A percentile compares a stretch with the other conserved stretches of the same genome.
Evolutionary conservation across 2,888 invertebrate species (phyloP).

Genomic region (Hemicrepidius hirtus): DNA sequence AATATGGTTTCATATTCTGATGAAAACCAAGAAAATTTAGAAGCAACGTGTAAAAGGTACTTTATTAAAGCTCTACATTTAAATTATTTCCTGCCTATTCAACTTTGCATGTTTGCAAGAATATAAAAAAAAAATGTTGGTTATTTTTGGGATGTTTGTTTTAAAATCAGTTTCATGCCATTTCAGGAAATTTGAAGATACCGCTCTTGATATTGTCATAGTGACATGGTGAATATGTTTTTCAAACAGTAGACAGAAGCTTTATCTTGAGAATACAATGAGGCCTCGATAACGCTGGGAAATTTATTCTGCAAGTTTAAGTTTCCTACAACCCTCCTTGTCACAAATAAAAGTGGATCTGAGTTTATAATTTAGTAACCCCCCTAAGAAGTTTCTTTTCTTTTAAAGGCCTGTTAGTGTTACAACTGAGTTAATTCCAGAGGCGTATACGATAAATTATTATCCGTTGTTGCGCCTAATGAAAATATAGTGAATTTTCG

Average conservation of each 20-base stretch:
- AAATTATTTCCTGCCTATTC: too few species aligned
- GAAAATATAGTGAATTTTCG: constrained; percentile 42
- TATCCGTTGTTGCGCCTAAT: constrained; percentile 18
- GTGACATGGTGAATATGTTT: constrained; percentile 6
- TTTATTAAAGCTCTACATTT: too few species aligned
- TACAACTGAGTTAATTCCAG: constrained; percentile 15
- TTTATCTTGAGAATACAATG: constrained; percentile 24
- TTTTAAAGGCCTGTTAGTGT: constrained; percentile 19
- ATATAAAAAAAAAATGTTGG: too few species aligned
- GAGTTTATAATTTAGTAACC: constrained; percentile 30
- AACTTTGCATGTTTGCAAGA: too few species aligned
- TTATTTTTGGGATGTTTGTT: too few species aligned
- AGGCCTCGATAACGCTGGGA: constrained; percentile 25
- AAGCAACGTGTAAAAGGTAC: too few species aligned
- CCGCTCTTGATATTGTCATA: background rate
- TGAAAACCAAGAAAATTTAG: too few species aligned
- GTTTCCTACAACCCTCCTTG: constrained; percentile 29
- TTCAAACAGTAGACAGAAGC: constrained; percentile 18
- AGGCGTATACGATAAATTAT: constrained; percentile 16
- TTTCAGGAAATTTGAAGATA: constrained; percentile 6
- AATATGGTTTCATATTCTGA: too few species aligned
- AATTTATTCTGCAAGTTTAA: constrained; percentile 34
- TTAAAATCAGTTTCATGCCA: background rate
- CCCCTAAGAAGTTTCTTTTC: constrained; percentile 20
- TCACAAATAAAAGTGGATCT: constrained; percentile 34